Conservation (phyloP, 64 coral and sea anemone species). For the Dendrophyllia cribrosa region DNA sequence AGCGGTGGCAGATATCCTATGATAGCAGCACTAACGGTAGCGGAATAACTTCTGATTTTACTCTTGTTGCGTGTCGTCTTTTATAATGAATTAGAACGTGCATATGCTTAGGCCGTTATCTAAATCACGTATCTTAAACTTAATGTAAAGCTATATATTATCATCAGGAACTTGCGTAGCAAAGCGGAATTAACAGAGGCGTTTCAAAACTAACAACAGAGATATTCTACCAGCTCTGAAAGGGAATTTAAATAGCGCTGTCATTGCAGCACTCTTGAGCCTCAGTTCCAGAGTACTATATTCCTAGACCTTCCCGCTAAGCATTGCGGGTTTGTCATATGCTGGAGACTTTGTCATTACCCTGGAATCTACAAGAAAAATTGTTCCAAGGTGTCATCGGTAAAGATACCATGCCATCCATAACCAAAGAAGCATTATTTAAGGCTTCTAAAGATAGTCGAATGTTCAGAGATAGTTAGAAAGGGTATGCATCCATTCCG, state of each 20-base stretch:
- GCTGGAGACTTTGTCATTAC: constrained; percentile 89
- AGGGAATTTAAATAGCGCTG: constrained; percentile 69
- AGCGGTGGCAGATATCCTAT: no score
- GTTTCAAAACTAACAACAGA: no score
- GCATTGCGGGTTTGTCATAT: constrained; percentile 88
- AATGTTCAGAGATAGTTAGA: constrained; percentile 45
- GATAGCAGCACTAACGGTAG: no score
- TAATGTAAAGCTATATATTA: no score
- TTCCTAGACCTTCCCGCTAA: constrained; percentile 85
- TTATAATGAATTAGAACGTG: no score
- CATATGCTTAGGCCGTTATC: no score
- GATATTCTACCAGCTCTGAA: constrained; percentile 66
- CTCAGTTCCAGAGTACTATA: constrained; percentile 91
- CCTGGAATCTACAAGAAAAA: constrained; percentile 48
- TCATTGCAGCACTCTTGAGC: constrained; percentile 81
- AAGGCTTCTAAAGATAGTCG: constrained; percentile 73
- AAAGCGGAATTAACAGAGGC: no score
- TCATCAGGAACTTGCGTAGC: no score
- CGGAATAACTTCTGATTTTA: no score
- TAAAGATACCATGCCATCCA: not conserved
- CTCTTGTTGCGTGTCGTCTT: no score
- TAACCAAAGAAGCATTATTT: constrained; percentile 38
- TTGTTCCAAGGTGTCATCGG: constrained; percentile 30
- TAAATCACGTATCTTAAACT: no score
- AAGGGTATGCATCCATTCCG: constrained; percentile 77